Evolutionary conservation across 1,140 invertebrate species (phyloP).

Genomic region (Adelges cooleyi): DNA sequence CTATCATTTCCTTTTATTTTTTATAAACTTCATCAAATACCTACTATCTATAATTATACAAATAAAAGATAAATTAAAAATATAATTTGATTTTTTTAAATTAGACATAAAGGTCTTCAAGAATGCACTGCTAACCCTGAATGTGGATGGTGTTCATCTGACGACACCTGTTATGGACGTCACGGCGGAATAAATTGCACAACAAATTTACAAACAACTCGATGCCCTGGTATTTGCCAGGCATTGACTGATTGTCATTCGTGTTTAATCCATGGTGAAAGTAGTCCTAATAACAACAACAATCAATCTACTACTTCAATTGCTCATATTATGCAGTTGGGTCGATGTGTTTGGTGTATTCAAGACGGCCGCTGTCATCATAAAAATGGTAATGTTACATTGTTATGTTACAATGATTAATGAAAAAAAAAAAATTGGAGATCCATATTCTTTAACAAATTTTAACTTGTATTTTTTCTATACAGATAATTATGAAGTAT

Average conservation of each 20-base stretch:
- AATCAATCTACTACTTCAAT: constrained; percentile 47
- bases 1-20: not conserved
- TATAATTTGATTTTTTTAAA: not conserved
- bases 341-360: constrained; percentile 83
- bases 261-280: constrained; percentile 62
- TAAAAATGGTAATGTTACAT: constrained; percentile 54
- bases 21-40: not conserved
- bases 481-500: constrained; percentile 65
- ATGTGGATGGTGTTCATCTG: constrained; percentile 84
- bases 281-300: constrained; percentile 33
- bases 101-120: constrained; percentile 55
- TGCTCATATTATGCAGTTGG: constrained; percentile 57
- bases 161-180: constrained; percentile 68
- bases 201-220: constrained; percentile 72
- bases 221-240: constrained; percentile 72
- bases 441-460: too few relatives aligned
- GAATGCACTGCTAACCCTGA: constrained; percentile 79
- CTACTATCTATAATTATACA: too few relatives aligned
- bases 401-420: too few relatives aligned
- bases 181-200: constrained; percentile 72
- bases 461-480: constrained; percentile 29
- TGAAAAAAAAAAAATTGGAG: not conserved
- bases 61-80: too few relatives aligned
- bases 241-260: constrained; percentile 76
- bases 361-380: constrained; percentile 82